These are phyloP conservation scores for Ditylenchus dipsaci DNA, from an alignment of 1,140 invertebrate species.

Conservation along the genomic window DNA sequence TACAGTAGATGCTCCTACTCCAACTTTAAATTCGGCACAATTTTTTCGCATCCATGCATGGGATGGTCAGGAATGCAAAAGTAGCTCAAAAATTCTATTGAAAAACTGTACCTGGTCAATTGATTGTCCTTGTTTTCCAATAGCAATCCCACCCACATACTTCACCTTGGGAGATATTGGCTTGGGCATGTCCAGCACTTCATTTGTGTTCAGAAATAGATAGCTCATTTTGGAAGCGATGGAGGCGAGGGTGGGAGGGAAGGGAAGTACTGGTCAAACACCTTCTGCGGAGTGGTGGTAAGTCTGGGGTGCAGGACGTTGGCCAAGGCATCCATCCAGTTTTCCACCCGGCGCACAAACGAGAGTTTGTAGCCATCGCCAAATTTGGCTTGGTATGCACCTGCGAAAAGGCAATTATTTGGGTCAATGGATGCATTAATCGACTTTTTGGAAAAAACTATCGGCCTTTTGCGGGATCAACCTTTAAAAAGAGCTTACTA, in stretches of 20 bases:
- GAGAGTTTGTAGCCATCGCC: background rate
- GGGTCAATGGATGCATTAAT: no score
- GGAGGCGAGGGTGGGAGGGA: background rate
- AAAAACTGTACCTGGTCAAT: no score
- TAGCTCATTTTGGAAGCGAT: background rate
- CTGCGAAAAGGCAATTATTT: no score
- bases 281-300: background rate
- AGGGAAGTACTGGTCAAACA: background rate
- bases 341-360: background rate
- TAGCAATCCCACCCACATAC: conserved; percentile 35
- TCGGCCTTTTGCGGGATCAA: no score
- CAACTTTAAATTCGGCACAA: no score
- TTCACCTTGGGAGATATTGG: conserved; percentile 29
- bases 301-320: background rate
- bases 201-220: conserved; percentile 33
- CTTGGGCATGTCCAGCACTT: conserved; percentile 24
- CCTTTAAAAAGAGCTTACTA: background rate
- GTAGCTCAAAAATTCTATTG: no score
- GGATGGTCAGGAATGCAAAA: no score
- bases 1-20: no score
- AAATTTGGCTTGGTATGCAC: background rate
- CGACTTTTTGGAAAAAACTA: no score
- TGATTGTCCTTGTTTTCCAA: no score
- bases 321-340: background rate
- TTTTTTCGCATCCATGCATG: no score